Evolutionary conservation across 2,797 vertebrate species (phyloP), one percentile per base, ranked within the genome.

Genomic region (Harpagifer antarcticus): DNA sequence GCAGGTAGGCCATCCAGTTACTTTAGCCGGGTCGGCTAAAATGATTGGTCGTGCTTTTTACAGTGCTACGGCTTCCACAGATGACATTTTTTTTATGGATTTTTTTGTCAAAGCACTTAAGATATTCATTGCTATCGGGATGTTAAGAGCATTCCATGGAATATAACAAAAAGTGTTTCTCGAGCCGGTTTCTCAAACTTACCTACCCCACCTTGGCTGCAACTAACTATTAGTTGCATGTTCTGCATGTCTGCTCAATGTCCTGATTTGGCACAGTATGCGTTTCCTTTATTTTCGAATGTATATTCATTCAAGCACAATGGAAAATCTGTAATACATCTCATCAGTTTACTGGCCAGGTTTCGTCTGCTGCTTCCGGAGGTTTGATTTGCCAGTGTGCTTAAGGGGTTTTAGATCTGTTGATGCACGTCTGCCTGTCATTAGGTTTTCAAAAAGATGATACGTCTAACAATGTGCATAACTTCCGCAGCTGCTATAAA

Each of bases 191-290:
- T 27, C 23, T 27, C 23, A 27, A 27, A 27, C 23, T 3, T 27
- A 27, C 23, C 23, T 27, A 27, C 3, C 23, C 23, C 23, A 27
- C 23, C 23, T 27, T 27, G 33, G 33, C 7, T 37, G 33, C 33
- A 9, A 37, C 7, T 37, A 37, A 37, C 33, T 37, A 9, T 37
- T 7, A 37, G 6, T 37, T 37, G 76, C 70, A 83, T 86, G 79
- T 68, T 83, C 48, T 12, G 62, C 80, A 72, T 84, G 85, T 79
- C 83, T 87, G 82, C 68, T 82, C 59, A 78, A 88, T 65, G 68
- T 81, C 68, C 76, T 76, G 57, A 76, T 78, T 90, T 83, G 85
- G 70, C 57, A 44, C 40, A 60, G 66, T 63, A 72, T 68, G 50
- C 61, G 17, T 50, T 74, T 40, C 9, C n/a, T 61, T 66, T 20